Conservation (phyloP, 2,113 vertebrate genomes). For the Dasyprocta punctata region DNA sequence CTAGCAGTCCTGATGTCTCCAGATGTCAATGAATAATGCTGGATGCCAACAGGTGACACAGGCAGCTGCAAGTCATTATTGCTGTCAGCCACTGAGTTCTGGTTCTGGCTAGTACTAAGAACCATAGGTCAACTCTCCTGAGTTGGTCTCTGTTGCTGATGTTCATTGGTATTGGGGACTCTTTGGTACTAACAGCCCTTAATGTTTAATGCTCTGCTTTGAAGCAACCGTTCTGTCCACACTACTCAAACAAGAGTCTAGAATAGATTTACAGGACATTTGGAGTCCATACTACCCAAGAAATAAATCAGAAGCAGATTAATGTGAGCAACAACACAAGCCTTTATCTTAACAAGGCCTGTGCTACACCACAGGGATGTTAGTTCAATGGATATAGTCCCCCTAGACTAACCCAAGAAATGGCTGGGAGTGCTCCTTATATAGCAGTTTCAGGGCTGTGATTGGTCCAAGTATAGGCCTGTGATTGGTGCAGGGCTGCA, state of each 20-base stretch:
- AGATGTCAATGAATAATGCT: neutral
- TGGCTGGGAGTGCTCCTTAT: neutral
- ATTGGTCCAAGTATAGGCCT: neutral
- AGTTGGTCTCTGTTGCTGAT: neutral
- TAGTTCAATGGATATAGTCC: neutral
- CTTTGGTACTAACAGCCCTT: neutral
- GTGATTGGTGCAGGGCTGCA: neutral
- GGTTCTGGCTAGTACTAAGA: neutral
- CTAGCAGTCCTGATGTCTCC: neutral
- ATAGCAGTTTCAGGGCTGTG: neutral
- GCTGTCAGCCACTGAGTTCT: neutral
- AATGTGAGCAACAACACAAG: neutral
- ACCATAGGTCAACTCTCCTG: neutral
- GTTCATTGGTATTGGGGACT: neutral
- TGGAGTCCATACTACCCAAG: neutral
- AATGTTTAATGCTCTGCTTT: neutral
- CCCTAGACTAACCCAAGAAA: neutral
- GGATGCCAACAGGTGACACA: neutral
- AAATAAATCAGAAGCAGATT: neutral
- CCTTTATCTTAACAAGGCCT: neutral
- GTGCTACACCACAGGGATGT: too few relatives aligned
- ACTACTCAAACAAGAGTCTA: neutral
- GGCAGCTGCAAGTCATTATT: neutral
- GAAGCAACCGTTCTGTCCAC: neutral
- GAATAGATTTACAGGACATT: neutral